Evolutionary conservation across 2,113 vertebrate genomes (phyloP).

Genomic region (Carassius gibelio): DNA sequence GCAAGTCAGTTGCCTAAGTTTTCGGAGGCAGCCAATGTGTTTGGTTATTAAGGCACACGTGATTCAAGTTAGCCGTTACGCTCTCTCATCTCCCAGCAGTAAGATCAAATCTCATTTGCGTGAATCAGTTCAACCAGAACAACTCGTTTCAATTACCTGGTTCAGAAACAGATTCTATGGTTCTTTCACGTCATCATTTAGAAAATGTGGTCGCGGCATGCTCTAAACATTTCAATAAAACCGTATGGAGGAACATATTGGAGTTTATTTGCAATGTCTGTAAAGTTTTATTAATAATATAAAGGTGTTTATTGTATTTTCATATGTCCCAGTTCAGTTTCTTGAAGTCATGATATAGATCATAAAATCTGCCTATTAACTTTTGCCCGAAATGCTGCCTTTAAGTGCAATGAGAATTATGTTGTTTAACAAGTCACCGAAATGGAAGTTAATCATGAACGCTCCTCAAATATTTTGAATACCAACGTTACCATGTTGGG

Average conservation of each 20-base stretch:
- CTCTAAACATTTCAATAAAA: not conserved
- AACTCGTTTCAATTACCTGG: not conserved
- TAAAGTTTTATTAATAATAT: not conserved
- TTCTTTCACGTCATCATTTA: not conserved
- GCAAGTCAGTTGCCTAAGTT: no score
- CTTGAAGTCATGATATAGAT: not conserved
- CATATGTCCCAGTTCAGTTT: not conserved
- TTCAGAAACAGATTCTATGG: not conserved
- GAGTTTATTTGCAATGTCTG: not conserved
- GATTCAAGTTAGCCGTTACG: no score
- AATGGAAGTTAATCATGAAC: not conserved
- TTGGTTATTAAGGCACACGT: no score
- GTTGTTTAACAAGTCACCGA: not conserved
- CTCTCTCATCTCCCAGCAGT: no score
- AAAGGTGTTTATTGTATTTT: not conserved
- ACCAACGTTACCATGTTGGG: not conserved
- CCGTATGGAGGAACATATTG: not conserved
- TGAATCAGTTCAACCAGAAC: no score
- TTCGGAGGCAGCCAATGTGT: no score
- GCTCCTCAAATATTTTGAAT: not conserved
- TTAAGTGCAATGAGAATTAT: not conserved
- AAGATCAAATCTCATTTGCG: not conserved
- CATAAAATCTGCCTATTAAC: not conserved
- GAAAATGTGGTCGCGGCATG: not conserved
- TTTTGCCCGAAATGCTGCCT: not conserved